Base-by-base conservation (phyloP, 1,140 invertebrate species). In the Drosophila burlai region DNA sequence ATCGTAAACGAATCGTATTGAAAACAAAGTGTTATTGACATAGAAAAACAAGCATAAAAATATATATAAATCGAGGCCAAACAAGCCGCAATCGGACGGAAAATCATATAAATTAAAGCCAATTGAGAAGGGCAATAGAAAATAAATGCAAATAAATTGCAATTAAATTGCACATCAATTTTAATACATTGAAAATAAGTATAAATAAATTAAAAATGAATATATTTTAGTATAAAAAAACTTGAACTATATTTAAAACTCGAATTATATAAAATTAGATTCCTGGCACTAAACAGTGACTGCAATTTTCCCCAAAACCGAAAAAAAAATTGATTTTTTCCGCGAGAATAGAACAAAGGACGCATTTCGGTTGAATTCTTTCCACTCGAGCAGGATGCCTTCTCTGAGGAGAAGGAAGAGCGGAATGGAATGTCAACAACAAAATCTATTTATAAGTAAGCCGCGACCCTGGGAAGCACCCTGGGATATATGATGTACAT, bases 361-460 rank as follows among this genome's bases (percentile, higher is more conserved):
- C 55, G 49, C 31, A 45, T 73, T 75, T 63, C 36, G 47, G 18
- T 40, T 74, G 72, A 62, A 31, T 74, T 61, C 46, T 34, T 42
- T 40, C 34, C 50, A 68, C 65, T 72, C 29, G n/a, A 67, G 29
- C 38, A 45, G 67, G 47, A 52, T 52, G 49, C 26, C 64, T 38
- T 54, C 34, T 55, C 16, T 43, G 26, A 21, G n/a, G 18, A 24
- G 18, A 4, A 18, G 26, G 29, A 29, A 31, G 18, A 34, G 34
- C 9, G 34, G 34, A 36, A 36, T 11, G n/a, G 34, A 71, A 87
- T 86, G 83, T 86, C 83, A 57, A 86, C 74, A 86, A 80, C 83
- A 87, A 87, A 86, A 87, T 76, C 80, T 86, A 86, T 86, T 86
- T 86, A 72, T 86, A 86, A 76, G 60, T 73, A 72, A 66, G 60